Evolutionary conservation across 2,888 invertebrate species (phyloP).

Genomic region (Colletes collaris): DNA sequence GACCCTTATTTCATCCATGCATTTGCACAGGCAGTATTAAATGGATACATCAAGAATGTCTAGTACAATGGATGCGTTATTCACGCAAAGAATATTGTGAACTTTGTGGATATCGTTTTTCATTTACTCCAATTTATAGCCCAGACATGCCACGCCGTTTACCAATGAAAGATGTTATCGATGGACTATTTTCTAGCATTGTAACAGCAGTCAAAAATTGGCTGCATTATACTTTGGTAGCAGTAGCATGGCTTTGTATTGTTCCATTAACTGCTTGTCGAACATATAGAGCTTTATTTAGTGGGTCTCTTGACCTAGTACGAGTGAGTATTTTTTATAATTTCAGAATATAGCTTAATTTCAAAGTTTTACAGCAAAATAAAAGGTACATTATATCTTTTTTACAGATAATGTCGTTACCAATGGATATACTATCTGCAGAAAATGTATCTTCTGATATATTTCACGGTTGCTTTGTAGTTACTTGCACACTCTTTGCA

Average conservation of each 20-base stretch:
- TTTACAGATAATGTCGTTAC: constrained; percentile 89
- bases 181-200: constrained; percentile 94
- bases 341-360: neutral
- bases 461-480: constrained; percentile 98
- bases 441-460: constrained; percentile 97
- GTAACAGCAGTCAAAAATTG: constrained; percentile 97
- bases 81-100: constrained; percentile 99
- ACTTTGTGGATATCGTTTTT: constrained; percentile 98
- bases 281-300: constrained; percentile 96
- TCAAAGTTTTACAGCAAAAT: neutral
- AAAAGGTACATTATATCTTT: neutral
- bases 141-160: constrained; percentile 99
- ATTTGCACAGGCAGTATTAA: constrained; percentile 99
- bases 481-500: constrained; percentile 96
- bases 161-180: constrained; percentile 95
- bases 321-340: constrained; percentile 73
- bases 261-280: constrained; percentile 98
- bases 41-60: constrained; percentile 99
- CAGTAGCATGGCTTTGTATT: constrained; percentile 98
- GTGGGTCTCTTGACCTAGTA: constrained; percentile 93
- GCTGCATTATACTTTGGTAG: constrained; percentile 98
- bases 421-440: constrained; percentile 95
- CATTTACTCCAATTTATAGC: constrained; percentile 99
- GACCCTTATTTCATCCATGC: constrained; percentile 98
- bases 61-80: constrained; percentile 99